Percentiles rank a stretch among this genome's conserved stretches.
Evolutionary conservation across 2,797 vertebrate genomes (phyloP).

Genomic region (Cyprinodon diabolis): DNA sequence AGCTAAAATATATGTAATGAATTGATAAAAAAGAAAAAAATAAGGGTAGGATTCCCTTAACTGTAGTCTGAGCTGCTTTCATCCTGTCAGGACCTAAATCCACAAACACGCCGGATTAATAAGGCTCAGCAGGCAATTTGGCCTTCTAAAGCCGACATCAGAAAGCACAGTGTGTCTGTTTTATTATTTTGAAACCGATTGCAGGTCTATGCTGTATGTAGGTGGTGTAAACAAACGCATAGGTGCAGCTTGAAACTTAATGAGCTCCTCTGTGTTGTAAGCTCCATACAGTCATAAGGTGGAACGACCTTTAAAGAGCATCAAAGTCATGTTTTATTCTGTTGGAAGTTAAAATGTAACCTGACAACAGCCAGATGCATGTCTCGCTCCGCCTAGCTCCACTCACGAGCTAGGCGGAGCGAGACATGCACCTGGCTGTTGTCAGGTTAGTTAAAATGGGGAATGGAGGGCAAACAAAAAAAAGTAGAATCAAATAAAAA

Average conservation of each 20-base stretch:
- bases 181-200: background rate
- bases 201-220: background rate
- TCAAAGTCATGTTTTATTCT: background rate
- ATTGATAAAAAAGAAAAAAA: background rate
- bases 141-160: background rate
- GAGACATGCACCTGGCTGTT: too few species aligned
- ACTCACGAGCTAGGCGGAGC: too few species aligned
- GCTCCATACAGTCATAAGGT: background rate
- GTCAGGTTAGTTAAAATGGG: background rate
- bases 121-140: background rate
- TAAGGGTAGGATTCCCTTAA: background rate
- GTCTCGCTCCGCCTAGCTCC: too few species aligned
- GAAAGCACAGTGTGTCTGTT: background rate
- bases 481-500: background rate
- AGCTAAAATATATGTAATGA: background rate
- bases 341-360: background rate
- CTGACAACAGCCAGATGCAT: too few species aligned
- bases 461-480: too few species aligned
- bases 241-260: background rate
- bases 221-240: too few species aligned
- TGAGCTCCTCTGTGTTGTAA: background rate
- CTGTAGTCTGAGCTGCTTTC: background rate
- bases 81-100: background rate
- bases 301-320: constrained; percentile 1
- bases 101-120: background rate